Percentiles rank a stretch among this genome's conserved stretches.
Conservation (phyloP, 2,113 vertebrate species). For the Rattus norvegicus region DNA sequence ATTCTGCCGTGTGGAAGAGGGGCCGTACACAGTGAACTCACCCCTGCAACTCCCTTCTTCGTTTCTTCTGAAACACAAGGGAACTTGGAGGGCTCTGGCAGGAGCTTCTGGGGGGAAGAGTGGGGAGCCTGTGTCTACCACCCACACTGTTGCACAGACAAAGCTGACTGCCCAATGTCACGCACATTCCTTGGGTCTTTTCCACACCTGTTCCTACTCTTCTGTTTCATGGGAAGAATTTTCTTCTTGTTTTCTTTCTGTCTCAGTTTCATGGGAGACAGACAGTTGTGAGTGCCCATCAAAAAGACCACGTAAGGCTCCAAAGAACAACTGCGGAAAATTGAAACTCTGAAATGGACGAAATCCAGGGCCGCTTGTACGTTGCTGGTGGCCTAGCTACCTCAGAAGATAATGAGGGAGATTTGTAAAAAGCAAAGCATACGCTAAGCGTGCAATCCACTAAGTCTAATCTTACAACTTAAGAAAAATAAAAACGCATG, state of each 20-base stretch:
- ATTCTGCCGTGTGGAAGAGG: neutral
- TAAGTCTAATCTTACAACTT: neutral
- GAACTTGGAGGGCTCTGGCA: neutral
- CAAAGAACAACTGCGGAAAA: neutral
- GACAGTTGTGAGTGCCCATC: conserved; percentile 48
- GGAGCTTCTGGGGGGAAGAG: neutral
- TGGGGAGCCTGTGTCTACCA: neutral
- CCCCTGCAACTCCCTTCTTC: neutral
- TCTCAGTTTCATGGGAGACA: neutral
- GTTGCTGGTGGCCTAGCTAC: neutral
- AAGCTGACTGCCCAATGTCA: neutral
- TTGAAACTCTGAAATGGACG: conserved; percentile 13
- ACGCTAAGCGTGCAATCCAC: neutral
- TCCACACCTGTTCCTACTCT: conserved; percentile 52
- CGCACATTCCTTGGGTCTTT: neutral
- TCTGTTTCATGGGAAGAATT: neutral
- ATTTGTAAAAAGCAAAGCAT: neutral
- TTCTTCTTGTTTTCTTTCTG: conserved; percentile 27
- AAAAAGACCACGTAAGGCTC: neutral
- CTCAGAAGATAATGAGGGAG: conserved; percentile 7
- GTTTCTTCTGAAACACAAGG: neutral
- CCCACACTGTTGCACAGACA: neutral
- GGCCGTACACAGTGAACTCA: neutral
- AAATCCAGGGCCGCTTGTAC: neutral
- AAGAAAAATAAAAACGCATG: neutral